Evolutionary conservation across 2,113 vertebrate species (phyloP).

Genomic region (Anthoscopus minutus): DNA sequence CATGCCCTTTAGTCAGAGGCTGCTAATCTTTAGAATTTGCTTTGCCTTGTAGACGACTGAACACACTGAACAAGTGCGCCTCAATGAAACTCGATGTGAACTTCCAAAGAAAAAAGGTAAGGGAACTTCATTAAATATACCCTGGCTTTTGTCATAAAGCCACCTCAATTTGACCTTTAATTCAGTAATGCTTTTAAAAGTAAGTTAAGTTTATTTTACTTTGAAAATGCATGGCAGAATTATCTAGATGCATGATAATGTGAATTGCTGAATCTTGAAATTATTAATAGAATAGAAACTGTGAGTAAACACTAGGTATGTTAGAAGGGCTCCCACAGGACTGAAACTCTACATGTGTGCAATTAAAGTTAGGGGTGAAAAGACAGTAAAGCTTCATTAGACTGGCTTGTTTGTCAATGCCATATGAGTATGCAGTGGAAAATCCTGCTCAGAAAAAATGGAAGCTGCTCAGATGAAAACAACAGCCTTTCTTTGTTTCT

Average conservation of each 20-base stretch:
- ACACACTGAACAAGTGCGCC: constrained; percentile 96
- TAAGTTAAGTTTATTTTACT: not conserved
- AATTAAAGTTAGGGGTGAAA: not conserved
- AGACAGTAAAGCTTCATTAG: not conserved
- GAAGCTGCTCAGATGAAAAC: constrained; percentile 7
- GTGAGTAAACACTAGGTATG: not conserved
- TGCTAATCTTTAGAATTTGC: constrained; percentile 56
- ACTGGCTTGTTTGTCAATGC: not conserved
- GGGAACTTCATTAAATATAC: constrained; percentile 1
- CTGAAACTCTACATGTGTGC: not conserved
- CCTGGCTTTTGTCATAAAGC: not conserved
- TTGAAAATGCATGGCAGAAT: not conserved
- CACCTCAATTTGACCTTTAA: not conserved
- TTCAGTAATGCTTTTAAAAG: not conserved
- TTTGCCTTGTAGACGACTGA: constrained; percentile 85
- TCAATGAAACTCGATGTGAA: constrained; percentile 98
- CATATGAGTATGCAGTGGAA: not conserved
- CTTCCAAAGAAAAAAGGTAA: constrained; percentile 94
- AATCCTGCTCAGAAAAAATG: constrained; percentile 9
- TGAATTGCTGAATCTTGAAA: not conserved
- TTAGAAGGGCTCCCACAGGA: not conserved
- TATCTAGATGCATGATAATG: not conserved
- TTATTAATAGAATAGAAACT: not conserved
- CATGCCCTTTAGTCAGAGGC: constrained; percentile 2
- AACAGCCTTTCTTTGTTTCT: constrained; percentile 43